Conservation (phyloP, 2,888 invertebrate species). For the Temnothorax unifasciatus region DNA sequence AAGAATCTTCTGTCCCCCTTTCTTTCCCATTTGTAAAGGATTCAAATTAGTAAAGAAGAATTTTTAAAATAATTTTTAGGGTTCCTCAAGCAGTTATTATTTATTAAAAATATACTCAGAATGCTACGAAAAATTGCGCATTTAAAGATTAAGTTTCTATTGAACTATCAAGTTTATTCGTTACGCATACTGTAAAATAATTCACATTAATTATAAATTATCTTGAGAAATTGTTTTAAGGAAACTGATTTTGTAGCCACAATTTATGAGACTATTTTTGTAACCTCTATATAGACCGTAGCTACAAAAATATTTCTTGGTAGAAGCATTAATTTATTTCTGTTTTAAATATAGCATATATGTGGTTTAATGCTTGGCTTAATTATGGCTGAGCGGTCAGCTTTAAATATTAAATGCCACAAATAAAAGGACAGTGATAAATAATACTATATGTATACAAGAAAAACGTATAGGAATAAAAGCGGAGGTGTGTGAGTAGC, state of each 20-base stretch:
- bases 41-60: too few relatives aligned
- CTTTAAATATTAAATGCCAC: constrained; percentile 20
- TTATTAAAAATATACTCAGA: too few relatives aligned
- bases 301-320: not conserved
- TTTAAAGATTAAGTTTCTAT: constrained; percentile 11
- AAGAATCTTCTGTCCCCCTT: too few relatives aligned
- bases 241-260: not conserved
- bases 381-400: not conserved
- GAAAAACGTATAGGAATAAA: not conserved
- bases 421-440: not conserved
- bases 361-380: not conserved
- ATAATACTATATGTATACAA: not conserved
- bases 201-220: not conserved
- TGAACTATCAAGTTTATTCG: not conserved
- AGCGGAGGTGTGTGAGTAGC: not conserved
- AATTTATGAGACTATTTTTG: not conserved
- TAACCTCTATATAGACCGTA: not conserved
- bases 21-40: too few relatives aligned
- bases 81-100: too few relatives aligned
- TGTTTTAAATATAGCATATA: not conserved
- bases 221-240: not conserved
- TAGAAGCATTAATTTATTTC: not conserved
- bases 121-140: too few relatives aligned
- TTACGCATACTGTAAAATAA: not conserved
- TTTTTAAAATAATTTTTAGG: too few relatives aligned